These are phyloP conservation scores for Antennarius maculatus DNA, from an alignment of 2,797 vertebrate genomes.

Conservation along the genomic window DNA sequence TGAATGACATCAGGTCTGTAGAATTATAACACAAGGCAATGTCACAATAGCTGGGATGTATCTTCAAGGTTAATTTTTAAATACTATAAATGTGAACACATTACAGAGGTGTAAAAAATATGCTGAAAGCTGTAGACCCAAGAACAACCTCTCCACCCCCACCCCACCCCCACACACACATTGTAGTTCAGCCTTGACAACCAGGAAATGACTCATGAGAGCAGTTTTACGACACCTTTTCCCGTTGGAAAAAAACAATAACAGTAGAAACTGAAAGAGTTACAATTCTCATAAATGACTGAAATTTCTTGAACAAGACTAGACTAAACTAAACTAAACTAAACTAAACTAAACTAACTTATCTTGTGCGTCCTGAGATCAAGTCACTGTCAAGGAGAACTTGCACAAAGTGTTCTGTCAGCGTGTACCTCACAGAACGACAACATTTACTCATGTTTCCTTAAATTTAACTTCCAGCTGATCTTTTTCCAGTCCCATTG, in stretches of 20 bases:
- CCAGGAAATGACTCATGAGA: slow-evolving; percentile 69
- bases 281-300: slow-evolving; percentile 6
- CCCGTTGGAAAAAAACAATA: slow-evolving; percentile 56
- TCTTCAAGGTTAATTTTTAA: not conserved
- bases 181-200: slow-evolving; percentile 36
- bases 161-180: not conserved
- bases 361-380: slow-evolving; percentile 2
- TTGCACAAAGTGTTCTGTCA: slow-evolving; percentile 40
- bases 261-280: slow-evolving; percentile 20
- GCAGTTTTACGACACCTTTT: slow-evolving; percentile 45
- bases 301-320: not conserved
- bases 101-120: not conserved
- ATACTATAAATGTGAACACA: no score
- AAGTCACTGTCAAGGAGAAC: slow-evolving; percentile 30
- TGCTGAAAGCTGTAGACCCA: slow-evolving; percentile 1
- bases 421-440: not conserved
- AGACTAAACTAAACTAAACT: slow-evolving; percentile 14
- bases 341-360: slow-evolving; percentile 11
- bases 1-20: slow-evolving; percentile 25
- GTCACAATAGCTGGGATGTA: slow-evolving; percentile 3
- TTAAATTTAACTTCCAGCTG: not conserved
- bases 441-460: not conserved
- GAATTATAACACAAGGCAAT: slow-evolving; percentile 15
- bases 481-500: not conserved
- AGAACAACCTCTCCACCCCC: no score